phyloP scores from a whole-genome alignment of 1,140 invertebrate species.

The Neodiprion pinetum region DNA sequence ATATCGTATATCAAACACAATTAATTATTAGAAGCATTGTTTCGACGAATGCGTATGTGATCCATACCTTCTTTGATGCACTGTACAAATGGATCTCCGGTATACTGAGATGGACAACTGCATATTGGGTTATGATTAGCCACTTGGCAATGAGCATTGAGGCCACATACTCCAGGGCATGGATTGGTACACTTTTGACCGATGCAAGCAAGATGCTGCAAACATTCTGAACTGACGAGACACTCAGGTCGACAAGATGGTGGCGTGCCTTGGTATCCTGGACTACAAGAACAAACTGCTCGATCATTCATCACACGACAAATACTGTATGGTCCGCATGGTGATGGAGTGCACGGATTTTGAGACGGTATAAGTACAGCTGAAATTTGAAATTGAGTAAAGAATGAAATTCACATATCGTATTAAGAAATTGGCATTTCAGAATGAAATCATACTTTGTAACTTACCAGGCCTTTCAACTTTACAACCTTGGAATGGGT shows the following conservation, averaged over 20 bases:
- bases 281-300: slow-evolving; percentile 80
- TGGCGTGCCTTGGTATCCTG: slow-evolving; percentile 78
- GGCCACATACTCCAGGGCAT: slow-evolving; percentile 80
- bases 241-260: slow-evolving; percentile 82
- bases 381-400: slow-evolving; percentile 54
- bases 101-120: slow-evolving; percentile 75
- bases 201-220: slow-evolving; percentile 76
- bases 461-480: slow-evolving; percentile 51
- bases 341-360: slow-evolving; percentile 80
- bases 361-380: slow-evolving; percentile 53
- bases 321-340: slow-evolving; percentile 82
- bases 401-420: slow-evolving; percentile 34
- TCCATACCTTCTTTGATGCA: slow-evolving; percentile 75
- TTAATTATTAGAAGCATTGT: too few relatives aligned
- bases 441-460: not conserved
- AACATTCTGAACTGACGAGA: slow-evolving; percentile 79
- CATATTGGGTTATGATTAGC: slow-evolving; percentile 87
- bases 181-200: slow-evolving; percentile 83
- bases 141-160: slow-evolving; percentile 80
- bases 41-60: slow-evolving; percentile 13
- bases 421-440: slow-evolving; percentile 14
- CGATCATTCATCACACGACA: slow-evolving; percentile 74
- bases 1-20: too few relatives aligned
- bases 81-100: slow-evolving; percentile 84
- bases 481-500: slow-evolving; percentile 83